Conservation (phyloP, 1,140 invertebrate genomes). For the Campoletis sonorensis region DNA sequence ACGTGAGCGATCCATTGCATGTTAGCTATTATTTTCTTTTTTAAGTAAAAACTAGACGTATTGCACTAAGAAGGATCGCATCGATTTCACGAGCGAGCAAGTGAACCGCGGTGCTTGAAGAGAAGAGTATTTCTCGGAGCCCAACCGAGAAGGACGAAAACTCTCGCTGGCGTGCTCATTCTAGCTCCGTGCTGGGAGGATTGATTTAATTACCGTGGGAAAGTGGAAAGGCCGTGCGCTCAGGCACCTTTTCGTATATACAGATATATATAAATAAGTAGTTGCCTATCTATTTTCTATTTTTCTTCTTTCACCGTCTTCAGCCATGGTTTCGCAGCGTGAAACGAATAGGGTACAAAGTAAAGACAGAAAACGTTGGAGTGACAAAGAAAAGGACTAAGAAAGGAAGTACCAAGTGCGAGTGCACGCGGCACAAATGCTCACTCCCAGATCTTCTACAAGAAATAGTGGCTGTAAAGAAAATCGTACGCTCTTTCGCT, state of each 20-base stretch:
- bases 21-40: constrained; percentile 3
- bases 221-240: constrained; percentile 27
- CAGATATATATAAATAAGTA: too few relatives aligned
- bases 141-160: constrained; percentile 18
- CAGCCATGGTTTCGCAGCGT: background rate
- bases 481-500: constrained; percentile 33
- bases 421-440: constrained; percentile 23
- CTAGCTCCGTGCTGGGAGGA: constrained; percentile 33
- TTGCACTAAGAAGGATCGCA: constrained; percentile 44
- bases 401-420: background rate
- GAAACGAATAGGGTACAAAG: background rate
- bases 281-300: constrained; percentile 5
- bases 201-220: constrained; percentile 46
- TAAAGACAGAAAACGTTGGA: background rate
- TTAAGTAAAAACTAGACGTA: constrained; percentile 11
- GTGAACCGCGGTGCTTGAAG: constrained; percentile 15
- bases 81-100: constrained; percentile 39
- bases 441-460: constrained; percentile 38
- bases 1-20: background rate
- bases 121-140: background rate
- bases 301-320: background rate
- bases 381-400: background rate
- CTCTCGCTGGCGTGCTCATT: constrained; percentile 33
- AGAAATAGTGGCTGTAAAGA: constrained; percentile 44
- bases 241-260: constrained; percentile 3